phyloP scores from a whole-genome alignment of 2,113 vertebrate species.

The Mobula birostris region DNA sequence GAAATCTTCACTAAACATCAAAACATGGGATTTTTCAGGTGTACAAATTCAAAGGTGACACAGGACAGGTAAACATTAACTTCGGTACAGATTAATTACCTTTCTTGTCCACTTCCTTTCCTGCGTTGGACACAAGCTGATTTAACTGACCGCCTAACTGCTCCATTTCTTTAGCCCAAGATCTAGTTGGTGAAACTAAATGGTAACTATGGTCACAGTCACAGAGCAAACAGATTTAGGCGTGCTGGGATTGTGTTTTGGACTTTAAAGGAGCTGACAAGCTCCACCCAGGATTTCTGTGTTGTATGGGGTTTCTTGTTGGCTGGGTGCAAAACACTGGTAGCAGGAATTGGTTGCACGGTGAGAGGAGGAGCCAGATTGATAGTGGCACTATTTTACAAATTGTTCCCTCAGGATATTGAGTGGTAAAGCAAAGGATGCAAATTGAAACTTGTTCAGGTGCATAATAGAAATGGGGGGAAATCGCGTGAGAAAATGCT shows the following conservation, averaged over 20 bases:
- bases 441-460: background rate
- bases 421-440: background rate
- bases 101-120: no score
- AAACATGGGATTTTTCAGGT: background rate
- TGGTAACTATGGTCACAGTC: background rate
- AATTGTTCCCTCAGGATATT: background rate
- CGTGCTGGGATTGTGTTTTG: background rate
- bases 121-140: no score
- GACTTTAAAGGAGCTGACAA: background rate
- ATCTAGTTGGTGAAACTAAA: background rate
- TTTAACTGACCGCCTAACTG: no score
- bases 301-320: background rate
- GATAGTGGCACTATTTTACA: background rate
- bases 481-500: background rate
- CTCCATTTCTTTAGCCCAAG: background rate
- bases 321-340: no score
- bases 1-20: background rate
- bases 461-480: background rate
- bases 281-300: background rate
- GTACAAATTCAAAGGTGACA: background rate
- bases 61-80: background rate
- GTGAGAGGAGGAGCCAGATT: background rate
- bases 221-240: background rate
- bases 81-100: background rate
- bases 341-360: background rate